Evolutionary conservation across 2,797 vertebrate species (phyloP), one percentile per base, ranked within the genome.

Genomic region (Rhinichthys osculus): DNA sequence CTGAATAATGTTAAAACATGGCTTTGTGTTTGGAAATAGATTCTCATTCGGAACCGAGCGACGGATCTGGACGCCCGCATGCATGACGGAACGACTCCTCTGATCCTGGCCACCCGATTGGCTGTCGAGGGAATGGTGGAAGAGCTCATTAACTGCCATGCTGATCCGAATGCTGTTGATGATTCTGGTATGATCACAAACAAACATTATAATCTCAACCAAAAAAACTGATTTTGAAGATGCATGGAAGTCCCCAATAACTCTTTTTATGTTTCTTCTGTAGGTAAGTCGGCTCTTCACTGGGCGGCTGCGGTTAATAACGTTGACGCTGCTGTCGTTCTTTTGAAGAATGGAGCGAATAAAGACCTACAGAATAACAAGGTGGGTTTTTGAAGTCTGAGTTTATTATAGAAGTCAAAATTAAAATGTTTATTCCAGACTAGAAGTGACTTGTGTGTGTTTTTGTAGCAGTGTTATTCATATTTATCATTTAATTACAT

Each of bases 291-390:
- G 0, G 97, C 98, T 0, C 91, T 99, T 33, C 98, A 99, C 72
- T 99, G 98, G 98, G 98, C 98, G 0, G 98, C 98, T 0, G 98
- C 98, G 0, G 98, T 99, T 27, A 99, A 99, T 87, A 99, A 99
- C 0, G 94, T 98, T 77, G 98, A 99, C 3, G 98, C 98, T 0
- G 97, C 97, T 0, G 67, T 97, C 0, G 97, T 97, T 44, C 95
- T 99, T 1, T 93, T 99, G 47, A 99, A 99, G 93, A 99, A 97
- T 0, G 97, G 97, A 0, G 98, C 98, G 88, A 99, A 99, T 90
- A 99, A 99, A 78, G 98, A 99, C 89, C 97, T 99, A 96, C 98
- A 99, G 91, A 98, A 98, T 92, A 99, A 99, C 93, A 99, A 99
- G 97, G 98, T 98, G 86, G 81, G 69, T 33, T 33, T 64, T 30